Base-by-base conservation (phyloP, 2,113 vertebrate species). In the Myotis davidii region DNA sequence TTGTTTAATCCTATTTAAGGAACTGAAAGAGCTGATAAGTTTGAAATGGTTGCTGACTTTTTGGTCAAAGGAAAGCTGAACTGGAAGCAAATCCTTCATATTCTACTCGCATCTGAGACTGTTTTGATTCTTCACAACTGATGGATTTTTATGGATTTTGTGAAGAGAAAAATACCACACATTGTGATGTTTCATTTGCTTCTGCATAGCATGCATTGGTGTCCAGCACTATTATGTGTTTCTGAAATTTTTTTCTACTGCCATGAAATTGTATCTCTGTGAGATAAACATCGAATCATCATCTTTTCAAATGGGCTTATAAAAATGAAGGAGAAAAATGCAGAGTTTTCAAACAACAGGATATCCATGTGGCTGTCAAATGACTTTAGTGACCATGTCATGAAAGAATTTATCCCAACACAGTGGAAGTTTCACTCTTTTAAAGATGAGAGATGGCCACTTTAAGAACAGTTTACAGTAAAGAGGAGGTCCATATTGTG, bases 391-490 rank as follows among this genome's bases (percentile, higher is more conserved):
- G 18, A 83, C n/a, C 20, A 56, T 56, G 67, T 37, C 48, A 48
- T 82, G 12, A 88, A 95, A 88, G 12, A 69, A 94, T 70, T n/a
- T 73, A 83, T 73, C 82, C 45, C 77, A 96, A 78, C 27, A 14
- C 29, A 90, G 18, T 4, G 82, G 32, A 73, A 77, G 12, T 81
- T 91, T 72, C 13, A 69, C 52, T 23, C 9, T 56, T 90, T 83
- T 56, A 89, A 77, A 72, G 20, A 52, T 93, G 87, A 79, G 29
- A 59, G 59, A 61, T 84, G 9, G 6, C 2, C 37, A 27, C 34
- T 94, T 20, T 50, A 16, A 79, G n/a, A 91, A 42, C 17, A 67
- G 39, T 70, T 91, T 91, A 32, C 70, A 90, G 64, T 74, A 65
- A 74, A 74, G 56, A 52, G 10, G 37, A 79, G 84, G 78, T 83